These are phyloP conservation scores for Lycophotia porphyrea DNA, from an alignment of 2,888 invertebrate species.

Conservation along the genomic window DNA sequence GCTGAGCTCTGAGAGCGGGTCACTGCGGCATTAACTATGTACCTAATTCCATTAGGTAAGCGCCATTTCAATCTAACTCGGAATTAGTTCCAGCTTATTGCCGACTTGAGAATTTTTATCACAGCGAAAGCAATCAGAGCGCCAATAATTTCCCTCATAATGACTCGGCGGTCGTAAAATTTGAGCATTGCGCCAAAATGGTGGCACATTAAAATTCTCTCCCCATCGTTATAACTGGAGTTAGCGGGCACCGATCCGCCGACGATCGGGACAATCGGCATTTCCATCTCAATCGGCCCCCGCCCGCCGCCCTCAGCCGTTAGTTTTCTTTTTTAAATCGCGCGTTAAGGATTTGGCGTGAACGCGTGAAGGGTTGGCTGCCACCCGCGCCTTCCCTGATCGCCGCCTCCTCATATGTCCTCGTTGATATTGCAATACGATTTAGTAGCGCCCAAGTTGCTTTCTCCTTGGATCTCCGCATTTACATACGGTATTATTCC, in stretches of 20 bases:
- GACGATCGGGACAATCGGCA: constrained; percentile 86
- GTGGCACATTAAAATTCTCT: constrained; percentile 90
- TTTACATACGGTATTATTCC: constrained; percentile 66
- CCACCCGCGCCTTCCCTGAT: constrained; percentile 70
- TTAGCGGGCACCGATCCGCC: constrained; percentile 85
- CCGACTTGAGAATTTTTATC: constrained; percentile 90
- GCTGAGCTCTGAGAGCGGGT: constrained; percentile 54
- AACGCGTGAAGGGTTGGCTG: constrained; percentile 88
- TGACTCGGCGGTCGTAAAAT: constrained; percentile 89
- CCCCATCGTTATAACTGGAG: constrained; percentile 90
- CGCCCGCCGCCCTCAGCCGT: constrained; percentile 79
- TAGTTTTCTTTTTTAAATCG: constrained; percentile 90
- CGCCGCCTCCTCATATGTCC: constrained; percentile 85
- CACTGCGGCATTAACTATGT: constrained; percentile 68
- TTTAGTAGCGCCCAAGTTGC: constrained; percentile 71
- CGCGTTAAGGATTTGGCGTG: constrained; percentile 89
- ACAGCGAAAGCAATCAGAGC: constrained; percentile 90
- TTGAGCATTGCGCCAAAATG: constrained; percentile 90
- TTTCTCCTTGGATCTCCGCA: constrained; percentile 62
- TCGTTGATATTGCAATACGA: constrained; percentile 79
- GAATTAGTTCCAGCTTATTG: constrained; percentile 90
- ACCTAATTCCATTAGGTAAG: constrained; percentile 78
- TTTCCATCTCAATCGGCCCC: constrained; percentile 87
- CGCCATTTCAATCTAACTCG: constrained; percentile 84
- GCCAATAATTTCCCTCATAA: constrained; percentile 91